phyloP scores from a whole-genome alignment of 23 tunicate genomes.

The Oikopleura dioica region DNA sequence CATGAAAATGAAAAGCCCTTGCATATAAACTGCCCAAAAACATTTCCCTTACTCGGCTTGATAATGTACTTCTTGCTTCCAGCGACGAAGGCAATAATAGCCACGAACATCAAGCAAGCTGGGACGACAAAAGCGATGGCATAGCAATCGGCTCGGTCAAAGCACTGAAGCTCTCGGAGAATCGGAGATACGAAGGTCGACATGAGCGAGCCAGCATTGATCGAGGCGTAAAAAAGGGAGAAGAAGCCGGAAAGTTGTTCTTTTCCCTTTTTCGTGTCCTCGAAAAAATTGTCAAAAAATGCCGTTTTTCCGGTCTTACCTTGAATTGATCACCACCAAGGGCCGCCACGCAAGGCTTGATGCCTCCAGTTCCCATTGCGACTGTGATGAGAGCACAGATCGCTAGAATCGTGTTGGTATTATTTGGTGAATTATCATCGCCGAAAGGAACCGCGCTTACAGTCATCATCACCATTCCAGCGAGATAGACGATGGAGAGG shows the following conservation, averaged over 20 bases:
- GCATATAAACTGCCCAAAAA: conserved; percentile 44
- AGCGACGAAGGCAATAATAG: conserved; percentile 32
- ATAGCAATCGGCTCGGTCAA: conserved; percentile 73
- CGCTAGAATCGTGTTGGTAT: conserved; percentile 18
- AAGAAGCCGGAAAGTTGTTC: conserved; percentile 28
- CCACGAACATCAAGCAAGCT: conserved; percentile 75
- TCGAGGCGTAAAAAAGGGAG: conserved; percentile 84
- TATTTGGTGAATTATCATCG: conserved; percentile 14
- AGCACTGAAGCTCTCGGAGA: conserved; percentile 17
- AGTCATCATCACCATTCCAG: conserved; percentile 58
- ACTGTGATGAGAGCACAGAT: conserved; percentile 52
- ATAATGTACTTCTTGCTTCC: conserved; percentile 41
- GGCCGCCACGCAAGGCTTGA: conserved; percentile 92
- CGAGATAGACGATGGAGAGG: conserved; percentile 60
- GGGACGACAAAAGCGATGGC: conserved; percentile 94
- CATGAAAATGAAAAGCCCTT: no score
- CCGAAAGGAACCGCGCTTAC: conserved; percentile 36
- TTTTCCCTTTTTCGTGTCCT: not conserved
- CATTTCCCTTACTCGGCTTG: conserved; percentile 42
- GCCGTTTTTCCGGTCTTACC: conserved; percentile 82
- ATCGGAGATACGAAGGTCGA: conserved; percentile 88
- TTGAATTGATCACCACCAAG: conserved; percentile 93
- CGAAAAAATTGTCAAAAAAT: conserved; percentile 78
- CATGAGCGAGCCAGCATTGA: conserved; percentile 82
- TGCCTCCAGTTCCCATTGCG: conserved; percentile 90